Percentiles rank a stretch among this genome's conserved stretches.
phyloP scores from a whole-genome alignment of 2,888 invertebrate species.

The Hecatera dysodea region DNA sequence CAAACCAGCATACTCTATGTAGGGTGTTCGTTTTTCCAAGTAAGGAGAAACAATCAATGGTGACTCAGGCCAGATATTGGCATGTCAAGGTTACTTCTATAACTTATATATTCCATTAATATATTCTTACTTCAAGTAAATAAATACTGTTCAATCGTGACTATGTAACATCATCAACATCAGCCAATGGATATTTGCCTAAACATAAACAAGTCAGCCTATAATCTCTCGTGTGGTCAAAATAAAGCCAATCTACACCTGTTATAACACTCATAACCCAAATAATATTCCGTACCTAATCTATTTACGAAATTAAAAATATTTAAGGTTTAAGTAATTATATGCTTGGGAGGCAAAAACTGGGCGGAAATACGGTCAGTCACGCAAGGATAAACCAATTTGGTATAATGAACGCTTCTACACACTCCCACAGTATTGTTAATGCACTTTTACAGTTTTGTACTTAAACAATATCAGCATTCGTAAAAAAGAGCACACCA shows the following conservation, averaged over 20 bases:
- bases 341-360: conserved; percentile 48
- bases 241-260: conserved; percentile 14
- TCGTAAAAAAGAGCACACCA: conserved; percentile 22
- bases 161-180: not conserved
- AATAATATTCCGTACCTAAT: conserved; percentile 51
- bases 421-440: conserved; percentile 51
- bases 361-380: conserved; percentile 69
- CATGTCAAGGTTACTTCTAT: conserved; percentile 39
- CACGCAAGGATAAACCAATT: conserved; percentile 71
- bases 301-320: conserved; percentile 50
- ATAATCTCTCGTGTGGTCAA: not conserved
- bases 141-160: not conserved
- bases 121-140: not conserved
- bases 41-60: conserved; percentile 35
- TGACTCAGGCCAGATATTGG: conserved; percentile 43
- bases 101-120: not conserved
- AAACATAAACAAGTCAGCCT: not conserved
- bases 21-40: conserved; percentile 40
- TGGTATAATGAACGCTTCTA: conserved; percentile 42
- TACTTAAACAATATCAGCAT: conserved; percentile 27
- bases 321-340: conserved; percentile 44
- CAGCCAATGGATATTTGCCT: not conserved
- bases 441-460: conserved; percentile 59
- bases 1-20: conserved; percentile 39
- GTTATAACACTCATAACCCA: conserved; percentile 44